Evolutionary conservation across 2,113 vertebrate genomes (phyloP), one percentile per base, ranked within the genome.

Genomic region (Chascanopsetta lugubris): DNA sequence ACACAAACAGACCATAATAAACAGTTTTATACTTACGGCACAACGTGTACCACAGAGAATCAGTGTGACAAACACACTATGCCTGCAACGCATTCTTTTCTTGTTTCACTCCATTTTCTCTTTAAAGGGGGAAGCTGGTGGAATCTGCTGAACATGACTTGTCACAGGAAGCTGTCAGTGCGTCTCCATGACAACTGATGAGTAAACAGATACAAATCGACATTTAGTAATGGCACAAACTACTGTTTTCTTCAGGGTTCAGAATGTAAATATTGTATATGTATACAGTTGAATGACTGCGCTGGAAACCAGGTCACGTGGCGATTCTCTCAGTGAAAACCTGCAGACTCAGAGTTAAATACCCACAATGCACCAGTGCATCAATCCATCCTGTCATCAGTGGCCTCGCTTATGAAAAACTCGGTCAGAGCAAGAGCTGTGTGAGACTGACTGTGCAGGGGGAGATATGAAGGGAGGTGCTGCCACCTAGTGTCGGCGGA

Each of bases 401-500:
- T 8, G 42, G 29, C 17, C 50, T 27, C 24, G 8, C 32, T n/a
- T n/a, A n/a, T 66, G 2, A 18, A 4, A 17, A 65, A 60, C 43
- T 69, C 49, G 51, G 46, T 2, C 65, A 36, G 65, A 8, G 8
- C 24, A 20, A 10, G 22, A 20, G 24, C 21, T 18, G 30, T 15
- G n/a, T 11, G 11, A n/a, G 43, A 45, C 27, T 32, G n/a, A n/a
- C 38, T 15, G 11, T 8, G 22, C 30, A 27, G 18, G 6, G 15
- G 22, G n/a, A 26, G 47, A 74, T 42, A 17, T 10, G 29, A 61
- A 72, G 74, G 48, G 24, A 48, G 17, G 48, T 80, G 67, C 77
- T 85, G 85, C 89, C 88, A 55, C 64, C 89, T 90, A 38, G 56
- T 79, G 90, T 42, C 58, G 1, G 18, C 18, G 0, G 4, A 40